Base-by-base conservation (phyloP, 2,113 vertebrate species). In the Cebidichthys violaceus region DNA sequence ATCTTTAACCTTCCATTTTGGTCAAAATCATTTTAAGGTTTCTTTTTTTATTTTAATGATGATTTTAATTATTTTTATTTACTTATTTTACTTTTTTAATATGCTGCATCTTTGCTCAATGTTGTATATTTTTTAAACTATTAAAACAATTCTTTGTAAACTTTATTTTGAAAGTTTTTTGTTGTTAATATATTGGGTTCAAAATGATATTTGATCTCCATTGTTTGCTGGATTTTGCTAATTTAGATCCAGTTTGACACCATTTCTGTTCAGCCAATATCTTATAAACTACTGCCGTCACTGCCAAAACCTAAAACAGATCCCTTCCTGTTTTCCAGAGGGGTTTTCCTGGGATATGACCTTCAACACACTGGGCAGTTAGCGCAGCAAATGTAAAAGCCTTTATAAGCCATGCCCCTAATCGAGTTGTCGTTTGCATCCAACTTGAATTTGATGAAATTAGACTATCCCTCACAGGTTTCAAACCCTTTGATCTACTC, bases 321-420 rank as follows among this genome's bases (percentile, higher is more conserved):
- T 74, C 18, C 57, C 59, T 83, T 84, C 78, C 62, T 86, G 70
- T 88, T 83, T 72, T 83, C 69, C 71, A 65, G n/a, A 31, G 41
- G 9, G 37, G 62, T 71, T 84, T 45, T 75, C 47, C 33, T 70
- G 27, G 31, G 29, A 62, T 14, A 27, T 5, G 22, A 67, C 74
- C 68, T 73, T 39, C 50, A 39, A 47, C n/a, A 54, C 33, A 78
- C 31, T 37, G 62, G 55, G 31, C 50, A 39, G 41, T 65, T 60
- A 35, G 15, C 59, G 10, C 9, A 59, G 29, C 31, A 72, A 78
- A 24, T 11, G 14, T 14, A 62, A 71, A 80, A 59, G 9, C 39
- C 75, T 55, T 62, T 13, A 6, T 13, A 24, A 71, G 18, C 45
- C 27, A 11, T 27, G 67, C 2, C 67, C 24, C 9, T 6, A n/a